Percentiles rank a stretch among this genome's conserved stretches.
Evolutionary conservation across 2,888 invertebrate genomes (phyloP).

Genomic region (Caenorhabditis becei): DNA sequence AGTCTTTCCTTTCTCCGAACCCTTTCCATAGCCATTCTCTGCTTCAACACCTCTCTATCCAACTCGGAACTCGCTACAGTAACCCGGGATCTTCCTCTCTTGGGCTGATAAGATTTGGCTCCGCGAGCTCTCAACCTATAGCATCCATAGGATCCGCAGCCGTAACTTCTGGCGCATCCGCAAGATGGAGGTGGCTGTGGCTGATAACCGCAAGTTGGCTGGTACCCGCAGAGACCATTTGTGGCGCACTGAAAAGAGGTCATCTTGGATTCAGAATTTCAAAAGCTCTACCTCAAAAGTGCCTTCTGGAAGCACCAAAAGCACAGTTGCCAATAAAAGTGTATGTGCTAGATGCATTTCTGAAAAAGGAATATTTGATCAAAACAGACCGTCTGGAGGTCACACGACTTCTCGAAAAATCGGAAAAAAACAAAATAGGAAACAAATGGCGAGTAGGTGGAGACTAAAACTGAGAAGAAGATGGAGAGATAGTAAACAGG

Average conservation of each 20-base stretch:
- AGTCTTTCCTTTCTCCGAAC: slow-evolving; percentile 55
- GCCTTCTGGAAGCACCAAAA: slow-evolving; percentile 50
- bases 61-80: slow-evolving; percentile 54
- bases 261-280: neutral
- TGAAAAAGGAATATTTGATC: neutral
- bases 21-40: slow-evolving; percentile 61
- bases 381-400: slow-evolving; percentile 11
- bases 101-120: slow-evolving; percentile 71
- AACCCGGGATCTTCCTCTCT: slow-evolving; percentile 49
- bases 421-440: slow-evolving; percentile 26
- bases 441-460: slow-evolving; percentile 1
- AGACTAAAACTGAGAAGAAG: neutral
- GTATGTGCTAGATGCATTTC: slow-evolving; percentile 27
- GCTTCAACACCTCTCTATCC: slow-evolving; percentile 63
- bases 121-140: slow-evolving; percentile 71
- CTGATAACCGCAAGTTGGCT: slow-evolving; percentile 64
- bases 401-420: slow-evolving; percentile 6
- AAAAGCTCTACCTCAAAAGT: slow-evolving; percentile 45
- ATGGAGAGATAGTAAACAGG: neutral
- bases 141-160: slow-evolving; percentile 72
- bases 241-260: slow-evolving; percentile 75
- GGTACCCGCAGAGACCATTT: slow-evolving; percentile 76
- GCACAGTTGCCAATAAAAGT: slow-evolving; percentile 25
- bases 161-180: slow-evolving; percentile 66
- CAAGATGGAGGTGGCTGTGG: slow-evolving; percentile 63